phyloP scores from a whole-genome alignment of 2,888 invertebrate genomes.

The Pollenia amentaria region DNA sequence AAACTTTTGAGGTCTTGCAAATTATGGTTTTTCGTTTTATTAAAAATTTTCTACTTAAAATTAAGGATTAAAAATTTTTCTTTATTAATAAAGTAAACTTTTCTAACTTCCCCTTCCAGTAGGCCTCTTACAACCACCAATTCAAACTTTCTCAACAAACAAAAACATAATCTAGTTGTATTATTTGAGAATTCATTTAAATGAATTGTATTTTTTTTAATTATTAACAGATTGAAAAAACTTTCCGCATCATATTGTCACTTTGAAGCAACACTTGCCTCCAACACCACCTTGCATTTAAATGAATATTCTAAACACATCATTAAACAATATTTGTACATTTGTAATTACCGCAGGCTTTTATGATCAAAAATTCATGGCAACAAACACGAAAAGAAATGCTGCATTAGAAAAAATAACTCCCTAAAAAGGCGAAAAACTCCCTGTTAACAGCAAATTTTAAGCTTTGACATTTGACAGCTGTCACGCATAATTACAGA shows the following conservation, averaged over 20 bases:
- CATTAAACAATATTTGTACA: slow-evolving; percentile 1
- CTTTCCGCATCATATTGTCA: not conserved
- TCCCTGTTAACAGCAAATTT: slow-evolving; percentile 66
- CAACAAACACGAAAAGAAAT: not conserved
- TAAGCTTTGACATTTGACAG: slow-evolving; percentile 71
- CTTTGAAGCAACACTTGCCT: slow-evolving; percentile 6
- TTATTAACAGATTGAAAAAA: not conserved
- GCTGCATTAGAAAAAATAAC: not conserved
- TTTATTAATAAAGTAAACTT: too few species aligned
- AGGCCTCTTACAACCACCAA: too few species aligned
- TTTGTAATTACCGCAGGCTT: slow-evolving; percentile 59
- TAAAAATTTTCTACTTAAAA: not conserved
- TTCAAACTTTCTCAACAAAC: too few species aligned
- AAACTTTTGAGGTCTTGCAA: slow-evolving; percentile 38
- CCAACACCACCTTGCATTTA: not conserved
- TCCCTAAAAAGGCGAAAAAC: slow-evolving; percentile 33
- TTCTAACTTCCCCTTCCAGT: not conserved
- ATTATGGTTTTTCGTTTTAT: not conserved
- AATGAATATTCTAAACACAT: slow-evolving; percentile 40
- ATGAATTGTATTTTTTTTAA: not conserved
- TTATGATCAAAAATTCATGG: slow-evolving; percentile 49
- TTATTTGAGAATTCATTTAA: not conserved
- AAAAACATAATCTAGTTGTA: too few species aligned
- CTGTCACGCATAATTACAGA: slow-evolving; percentile 73
- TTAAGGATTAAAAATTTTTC: too few species aligned